Percentiles rank a stretch among this genome's conserved stretches.
These are phyloP conservation scores for Osmerus eperlanus DNA, from an alignment of 2,113 vertebrate species.

Conservation along the genomic window DNA sequence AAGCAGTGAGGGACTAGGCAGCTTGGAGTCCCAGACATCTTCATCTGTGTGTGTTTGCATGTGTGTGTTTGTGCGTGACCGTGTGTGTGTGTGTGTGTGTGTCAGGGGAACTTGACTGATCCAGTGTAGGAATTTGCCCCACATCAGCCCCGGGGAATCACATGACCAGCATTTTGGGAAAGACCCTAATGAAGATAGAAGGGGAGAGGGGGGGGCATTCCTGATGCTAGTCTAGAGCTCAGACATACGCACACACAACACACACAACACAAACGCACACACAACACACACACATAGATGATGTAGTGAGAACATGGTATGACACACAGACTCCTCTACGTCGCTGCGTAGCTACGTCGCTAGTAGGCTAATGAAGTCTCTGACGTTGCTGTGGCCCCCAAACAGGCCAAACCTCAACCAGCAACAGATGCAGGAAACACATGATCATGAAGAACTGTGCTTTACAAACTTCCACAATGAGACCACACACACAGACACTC, in stretches of 20 bases:
- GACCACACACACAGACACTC: too few species aligned
- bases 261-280: slow-evolving; percentile 5
- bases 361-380: slow-evolving; percentile 23
- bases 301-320: too few species aligned
- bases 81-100: neutral
- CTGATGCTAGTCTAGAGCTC: too few species aligned
- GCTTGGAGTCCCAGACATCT: neutral
- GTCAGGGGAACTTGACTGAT: slow-evolving; percentile 50
- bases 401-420: slow-evolving; percentile 40
- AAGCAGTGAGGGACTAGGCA: too few species aligned
- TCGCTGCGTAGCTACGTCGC: neutral
- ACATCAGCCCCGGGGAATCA: slow-evolving; percentile 58
- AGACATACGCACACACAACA: too few species aligned
- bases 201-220: too few species aligned
- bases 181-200: slow-evolving; percentile 61
- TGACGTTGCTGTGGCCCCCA: slow-evolving; percentile 39
- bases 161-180: slow-evolving; percentile 57
- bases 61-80: neutral
- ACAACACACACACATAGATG: slow-evolving; percentile 14
- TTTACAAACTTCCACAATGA: too few species aligned
- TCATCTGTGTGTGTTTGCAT: neutral
- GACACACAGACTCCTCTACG: too few species aligned
- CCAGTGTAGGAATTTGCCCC: slow-evolving; percentile 62
- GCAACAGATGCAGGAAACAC: slow-evolving; percentile 52
- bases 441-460: slow-evolving; percentile 32